phyloP scores from a whole-genome alignment of 2,888 invertebrate genomes.

The Mellilla xanthometata region DNA sequence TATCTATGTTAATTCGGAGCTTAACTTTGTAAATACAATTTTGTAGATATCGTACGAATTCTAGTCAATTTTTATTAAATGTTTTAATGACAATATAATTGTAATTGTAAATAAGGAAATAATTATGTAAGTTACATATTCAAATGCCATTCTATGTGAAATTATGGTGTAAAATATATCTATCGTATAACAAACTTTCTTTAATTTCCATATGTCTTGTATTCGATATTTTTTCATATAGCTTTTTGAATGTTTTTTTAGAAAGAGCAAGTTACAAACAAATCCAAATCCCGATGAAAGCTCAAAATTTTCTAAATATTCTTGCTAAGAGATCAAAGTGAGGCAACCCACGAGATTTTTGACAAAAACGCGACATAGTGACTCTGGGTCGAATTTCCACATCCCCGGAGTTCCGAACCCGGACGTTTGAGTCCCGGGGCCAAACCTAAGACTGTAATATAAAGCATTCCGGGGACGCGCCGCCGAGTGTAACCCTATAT shows the following conservation, averaged over 20 bases:
- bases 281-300: too few relatives aligned
- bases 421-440: too few relatives aligned
- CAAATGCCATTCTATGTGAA: constrained; percentile 53
- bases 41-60: constrained; percentile 70
- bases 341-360: constrained; percentile 10
- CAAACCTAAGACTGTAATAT: constrained; percentile 48
- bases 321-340: constrained; percentile 23
- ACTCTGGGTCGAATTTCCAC: constrained; percentile 22
- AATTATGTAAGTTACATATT: constrained; percentile 40
- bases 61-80: constrained; percentile 78
- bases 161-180: constrained; percentile 68
- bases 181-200: constrained; percentile 39
- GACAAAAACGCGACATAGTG: constrained; percentile 42
- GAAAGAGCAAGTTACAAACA: too few relatives aligned
- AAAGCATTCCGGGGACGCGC: constrained; percentile 49
- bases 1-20: constrained; percentile 72
- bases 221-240: neutral
- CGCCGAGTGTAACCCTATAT: constrained; percentile 39
- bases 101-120: constrained; percentile 54
- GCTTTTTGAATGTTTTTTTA: too few relatives aligned
- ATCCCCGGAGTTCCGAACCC: too few relatives aligned
- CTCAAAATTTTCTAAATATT: too few relatives aligned
- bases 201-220: constrained; percentile 24
- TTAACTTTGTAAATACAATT: constrained; percentile 74
- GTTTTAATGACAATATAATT: constrained; percentile 80